Evolutionary conservation across 2,888 invertebrate species (phyloP).

Genomic region (Gerosis bhagava): DNA sequence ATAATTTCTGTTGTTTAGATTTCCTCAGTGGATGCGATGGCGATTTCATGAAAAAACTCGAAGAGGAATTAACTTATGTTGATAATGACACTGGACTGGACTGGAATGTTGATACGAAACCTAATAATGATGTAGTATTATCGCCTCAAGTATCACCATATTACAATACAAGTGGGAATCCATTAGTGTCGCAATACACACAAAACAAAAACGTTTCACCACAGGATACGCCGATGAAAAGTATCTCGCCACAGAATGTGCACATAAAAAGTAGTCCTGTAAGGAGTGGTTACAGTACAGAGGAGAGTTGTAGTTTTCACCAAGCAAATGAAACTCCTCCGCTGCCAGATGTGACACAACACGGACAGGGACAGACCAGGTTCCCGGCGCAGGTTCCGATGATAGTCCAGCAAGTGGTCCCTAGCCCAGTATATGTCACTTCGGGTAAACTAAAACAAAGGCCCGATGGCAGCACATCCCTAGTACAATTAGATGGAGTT

Average conservation of each 20-base stretch:
- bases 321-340: constrained; percentile 45
- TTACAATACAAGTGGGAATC: constrained; percentile 58
- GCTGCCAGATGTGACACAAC: constrained; percentile 58
- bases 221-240: too few species aligned
- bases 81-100: constrained; percentile 58
- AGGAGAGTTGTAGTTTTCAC: constrained; percentile 57
- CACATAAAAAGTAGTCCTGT: constrained; percentile 55
- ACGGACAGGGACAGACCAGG: constrained; percentile 48
- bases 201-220: constrained; percentile 46
- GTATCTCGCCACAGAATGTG: constrained; percentile 44
- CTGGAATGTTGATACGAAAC: constrained; percentile 57
- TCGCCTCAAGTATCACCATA: constrained; percentile 59
- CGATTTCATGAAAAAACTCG: constrained; percentile 82
- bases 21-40: constrained; percentile 86
- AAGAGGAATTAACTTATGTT: constrained; percentile 63
- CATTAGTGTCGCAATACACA: constrained; percentile 65
- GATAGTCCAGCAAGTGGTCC: constrained; percentile 69
- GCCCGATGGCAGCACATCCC: constrained; percentile 53
- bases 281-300: constrained; percentile 52
- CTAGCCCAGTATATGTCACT: constrained; percentile 67
- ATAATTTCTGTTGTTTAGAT: constrained; percentile 63
- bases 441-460: constrained; percentile 56
- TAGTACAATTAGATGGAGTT: constrained; percentile 55
- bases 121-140: constrained; percentile 47
- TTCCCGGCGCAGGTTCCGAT: constrained; percentile 54